Percentiles rank a stretch among this genome's conserved stretches.
These are phyloP conservation scores for Cossypha polioptera DNA, from an alignment of 2,797 vertebrate species.

Conservation along the genomic window DNA sequence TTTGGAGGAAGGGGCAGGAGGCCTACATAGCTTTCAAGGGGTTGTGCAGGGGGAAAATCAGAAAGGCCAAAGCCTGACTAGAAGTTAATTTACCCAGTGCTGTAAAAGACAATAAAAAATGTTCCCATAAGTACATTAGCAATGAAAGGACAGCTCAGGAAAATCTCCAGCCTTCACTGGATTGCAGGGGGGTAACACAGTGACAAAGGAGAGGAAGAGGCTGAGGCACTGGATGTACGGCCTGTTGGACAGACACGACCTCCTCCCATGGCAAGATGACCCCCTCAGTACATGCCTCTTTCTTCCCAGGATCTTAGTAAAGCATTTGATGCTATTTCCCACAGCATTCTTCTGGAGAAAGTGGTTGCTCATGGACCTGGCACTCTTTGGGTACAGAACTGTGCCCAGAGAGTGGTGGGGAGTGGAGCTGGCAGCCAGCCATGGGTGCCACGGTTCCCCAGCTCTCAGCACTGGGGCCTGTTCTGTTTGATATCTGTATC, in stretches of 20 bases:
- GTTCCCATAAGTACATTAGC: neutral
- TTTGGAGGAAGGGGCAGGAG: neutral
- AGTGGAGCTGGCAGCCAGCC: neutral
- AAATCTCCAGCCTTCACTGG: neutral
- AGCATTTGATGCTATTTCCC: neutral
- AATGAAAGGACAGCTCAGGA: neutral
- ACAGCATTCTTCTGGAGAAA: neutral
- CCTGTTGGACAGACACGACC: neutral
- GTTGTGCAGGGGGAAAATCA: neutral
- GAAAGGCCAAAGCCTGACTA: neutral
- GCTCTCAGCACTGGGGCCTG: neutral
- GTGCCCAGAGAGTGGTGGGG: neutral
- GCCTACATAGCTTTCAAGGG: neutral
- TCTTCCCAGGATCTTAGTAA: neutral
- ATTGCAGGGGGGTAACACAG: neutral
- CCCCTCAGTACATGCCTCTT: neutral
- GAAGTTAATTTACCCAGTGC: neutral
- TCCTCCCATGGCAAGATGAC: neutral
- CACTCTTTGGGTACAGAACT: neutral
- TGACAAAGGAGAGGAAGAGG: neutral
- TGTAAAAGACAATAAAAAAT: neutral
- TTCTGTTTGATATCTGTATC: neutral
- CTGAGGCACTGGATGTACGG: neutral
- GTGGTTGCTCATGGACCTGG: accelerated
- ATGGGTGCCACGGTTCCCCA: neutral